Evolutionary conservation across 2,888 invertebrate species (phyloP), one percentile per base, ranked within the genome.

Genomic region (Chorisops tibialis): DNA sequence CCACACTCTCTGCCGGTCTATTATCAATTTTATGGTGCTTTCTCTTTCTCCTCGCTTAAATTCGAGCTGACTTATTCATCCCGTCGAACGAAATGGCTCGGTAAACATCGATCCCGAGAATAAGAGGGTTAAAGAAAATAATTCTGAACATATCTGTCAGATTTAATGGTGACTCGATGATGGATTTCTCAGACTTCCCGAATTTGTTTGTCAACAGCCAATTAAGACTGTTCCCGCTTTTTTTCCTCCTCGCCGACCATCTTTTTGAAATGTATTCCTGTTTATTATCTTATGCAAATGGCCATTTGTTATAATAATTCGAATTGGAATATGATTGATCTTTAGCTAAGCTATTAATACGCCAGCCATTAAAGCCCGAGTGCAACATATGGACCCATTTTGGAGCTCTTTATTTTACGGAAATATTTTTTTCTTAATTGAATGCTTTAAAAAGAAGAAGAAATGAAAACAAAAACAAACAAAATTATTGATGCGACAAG

Each of bases 81-180:
- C 16, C 9, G 18, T 4, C 30, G 9, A 30, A 30, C 5, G 7
- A 30, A 30, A 45, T 45, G 19, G 45, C 21, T 47, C 19, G 21
- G n/a, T 21, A 47, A 47, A 47, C 47, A 47, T 12, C 22, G 12
- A 21, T 22, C 21, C n/a, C 22, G 18, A 47, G 47, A 47, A 12
- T 47, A 47, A 12, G 35, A 51, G 22, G 22, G 41, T 52, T 24
- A 24, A 19, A 24, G 47, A 47, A 63, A 61, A 30, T 30, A 63
- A 50, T 49, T 39, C 38, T 14, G 18, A 63, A 56, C 56, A 49
- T 63, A 30, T 63, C 60, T 56, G 63, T 56, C 63, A 63, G 43
- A 47, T 51, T 56, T 60, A 63, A 63, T 63, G 63, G 59, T 60
- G 48, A 22, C 63, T n/a, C 43, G 59, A 63, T 63, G 63, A 63